Percentiles rank a stretch among this genome's conserved stretches.
Conservation (phyloP, 2,113 vertebrate species). For the Tragelaphus imberbis region DNA sequence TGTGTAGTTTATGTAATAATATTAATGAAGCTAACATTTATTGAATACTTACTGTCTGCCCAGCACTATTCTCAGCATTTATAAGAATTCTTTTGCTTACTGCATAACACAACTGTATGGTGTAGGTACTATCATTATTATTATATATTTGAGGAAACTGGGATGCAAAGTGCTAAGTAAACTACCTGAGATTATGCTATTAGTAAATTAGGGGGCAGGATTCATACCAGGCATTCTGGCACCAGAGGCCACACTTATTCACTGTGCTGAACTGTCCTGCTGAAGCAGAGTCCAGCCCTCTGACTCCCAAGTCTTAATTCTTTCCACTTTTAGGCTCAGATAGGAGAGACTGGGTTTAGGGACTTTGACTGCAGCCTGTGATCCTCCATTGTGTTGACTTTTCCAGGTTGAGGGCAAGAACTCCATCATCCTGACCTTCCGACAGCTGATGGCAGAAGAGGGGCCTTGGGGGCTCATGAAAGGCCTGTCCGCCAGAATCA, state of each 20-base stretch:
- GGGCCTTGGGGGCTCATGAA: constrained; percentile 92
- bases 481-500: constrained; percentile 94
- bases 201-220: neutral
- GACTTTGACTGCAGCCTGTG: neutral
- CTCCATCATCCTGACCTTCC: constrained; percentile 92
- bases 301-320: neutral
- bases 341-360: neutral
- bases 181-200: too few species aligned
- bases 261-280: neutral
- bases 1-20: neutral
- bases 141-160: neutral
- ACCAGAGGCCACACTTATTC: neutral
- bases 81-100: neutral
- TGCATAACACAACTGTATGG: neutral
- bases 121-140: neutral
- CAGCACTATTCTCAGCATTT: neutral
- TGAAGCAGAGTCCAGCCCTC: neutral
- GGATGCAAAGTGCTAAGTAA: neutral
- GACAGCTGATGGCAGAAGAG: constrained; percentile 92
- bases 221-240: neutral
- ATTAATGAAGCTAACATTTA: too few species aligned
- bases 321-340: neutral
- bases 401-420: constrained; percentile 92
- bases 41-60: neutral
- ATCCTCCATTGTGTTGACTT: neutral